Base-by-base conservation (phyloP, 1,140 invertebrate genomes). In the Patella vulgata region DNA sequence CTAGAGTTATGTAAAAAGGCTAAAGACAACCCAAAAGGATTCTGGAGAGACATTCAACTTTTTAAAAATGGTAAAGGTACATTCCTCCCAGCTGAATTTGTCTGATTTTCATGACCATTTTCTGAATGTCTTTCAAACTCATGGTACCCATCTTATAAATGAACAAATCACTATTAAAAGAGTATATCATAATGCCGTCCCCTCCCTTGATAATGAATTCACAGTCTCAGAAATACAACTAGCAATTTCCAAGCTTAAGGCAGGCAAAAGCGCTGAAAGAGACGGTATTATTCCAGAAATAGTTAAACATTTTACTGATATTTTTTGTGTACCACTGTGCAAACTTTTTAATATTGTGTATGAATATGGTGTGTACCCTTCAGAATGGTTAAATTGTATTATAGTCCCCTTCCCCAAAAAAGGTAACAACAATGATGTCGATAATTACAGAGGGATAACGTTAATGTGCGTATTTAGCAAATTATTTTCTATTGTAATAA, bases 381-480 rank as follows among this genome's bases (percentile, higher is more conserved):
- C 54, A 30, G 40, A n/a, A 23, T 63, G 60, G 60, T 33, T 43
- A 21, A 46, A 53, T 23, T 52, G 54, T 47, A 40, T 64, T 36
- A 43, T 58, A 14, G 55, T 64, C 4, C 55, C 56, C 23, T 48
- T 59, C 8, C 62, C 62, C 19, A 64, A 64, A 47, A 57, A 31
- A 17, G 47, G 65, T 25, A 40, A 61, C 19, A 43, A 43, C 9
- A 44, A 19, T 21, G 57, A 62, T 27, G 28, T 57, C 2, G 48
- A 62, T 56, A 55, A 60, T 42, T 66, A 55, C n/a, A 31, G 43
- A 48, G 57, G 51, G 17, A 60, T 66, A n/a, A 48, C 50, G 2
- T 48, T 64, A 46, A 47, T 47, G 17, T 59, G 63, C 52, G 33
- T 54, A 2, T 19, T 59, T 36, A 27, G 43, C 2, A 44, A 55